Conservation (phyloP, 1,140 invertebrate genomes). For the Heliconius himera region DNA sequence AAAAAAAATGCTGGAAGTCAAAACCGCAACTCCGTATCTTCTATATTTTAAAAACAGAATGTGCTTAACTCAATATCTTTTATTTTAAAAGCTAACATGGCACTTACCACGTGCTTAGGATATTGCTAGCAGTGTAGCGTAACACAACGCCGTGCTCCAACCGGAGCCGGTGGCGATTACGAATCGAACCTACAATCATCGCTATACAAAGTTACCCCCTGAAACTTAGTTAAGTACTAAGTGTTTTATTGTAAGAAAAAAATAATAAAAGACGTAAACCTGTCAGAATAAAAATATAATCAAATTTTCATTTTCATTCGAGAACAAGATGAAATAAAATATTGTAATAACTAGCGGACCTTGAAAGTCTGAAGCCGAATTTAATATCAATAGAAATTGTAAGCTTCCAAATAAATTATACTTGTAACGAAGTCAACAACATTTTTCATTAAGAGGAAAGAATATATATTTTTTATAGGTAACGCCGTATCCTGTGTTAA, state of each 20-base stretch:
- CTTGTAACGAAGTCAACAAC: background rate
- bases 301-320: background rate
- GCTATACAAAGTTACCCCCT: background rate
- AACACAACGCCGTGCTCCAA: no score
- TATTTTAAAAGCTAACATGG: no score
- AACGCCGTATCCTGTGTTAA: no score
- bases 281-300: background rate
- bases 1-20: background rate
- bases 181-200: background rate
- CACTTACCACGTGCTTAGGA: no score
- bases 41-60: no score
- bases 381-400: constrained; percentile 2
- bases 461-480: background rate
- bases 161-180: no score
- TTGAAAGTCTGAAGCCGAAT: background rate
- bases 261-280: background rate
- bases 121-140: no score
- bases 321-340: background rate
- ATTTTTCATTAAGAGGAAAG: background rate
- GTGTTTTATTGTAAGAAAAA: background rate
- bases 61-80: no score
- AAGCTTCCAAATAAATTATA: constrained; percentile 2
- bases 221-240: background rate
- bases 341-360: background rate
- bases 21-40: no score